Conservation (phyloP, 1,140 invertebrate genomes). For the Hormaphis cornu region DNA sequence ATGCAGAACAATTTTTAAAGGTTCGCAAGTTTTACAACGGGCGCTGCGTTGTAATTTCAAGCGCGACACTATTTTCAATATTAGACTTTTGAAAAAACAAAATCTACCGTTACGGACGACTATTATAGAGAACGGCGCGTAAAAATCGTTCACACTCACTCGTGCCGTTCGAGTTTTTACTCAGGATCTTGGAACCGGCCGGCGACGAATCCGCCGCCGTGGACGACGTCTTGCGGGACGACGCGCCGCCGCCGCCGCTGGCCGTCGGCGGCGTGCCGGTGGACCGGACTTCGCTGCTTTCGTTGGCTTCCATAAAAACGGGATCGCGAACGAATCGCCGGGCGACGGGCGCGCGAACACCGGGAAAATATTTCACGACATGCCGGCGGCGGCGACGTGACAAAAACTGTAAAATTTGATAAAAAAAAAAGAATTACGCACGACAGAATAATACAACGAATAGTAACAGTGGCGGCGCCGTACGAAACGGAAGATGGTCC, state of each 20-base stretch:
- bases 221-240: constrained; percentile 32
- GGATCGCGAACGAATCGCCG: too few relatives aligned
- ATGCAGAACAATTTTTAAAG: too few relatives aligned
- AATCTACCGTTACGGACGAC: too few relatives aligned
- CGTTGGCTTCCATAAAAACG: constrained; percentile 30
- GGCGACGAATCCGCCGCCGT: constrained; percentile 37
- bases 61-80: too few relatives aligned
- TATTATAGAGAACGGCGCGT: too few relatives aligned
- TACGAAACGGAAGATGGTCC: too few relatives aligned
- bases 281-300: constrained; percentile 23
- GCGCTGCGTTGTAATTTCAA: too few relatives aligned
- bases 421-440: neutral
- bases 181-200: constrained; percentile 43
- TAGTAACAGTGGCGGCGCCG: too few relatives aligned
- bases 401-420: neutral
- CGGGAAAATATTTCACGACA: neutral
- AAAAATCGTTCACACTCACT: constrained; percentile 41
- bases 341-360: neutral
- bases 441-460: too few relatives aligned
- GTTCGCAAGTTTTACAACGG: too few relatives aligned
- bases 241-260: constrained; percentile 24
- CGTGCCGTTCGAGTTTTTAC: constrained; percentile 47
- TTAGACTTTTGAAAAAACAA: too few relatives aligned
- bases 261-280: constrained; percentile 25
- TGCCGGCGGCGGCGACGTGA: neutral